Evolutionary conservation across 2,888 invertebrate genomes (phyloP).

Genomic region (Xestoiulus laeticollis): DNA sequence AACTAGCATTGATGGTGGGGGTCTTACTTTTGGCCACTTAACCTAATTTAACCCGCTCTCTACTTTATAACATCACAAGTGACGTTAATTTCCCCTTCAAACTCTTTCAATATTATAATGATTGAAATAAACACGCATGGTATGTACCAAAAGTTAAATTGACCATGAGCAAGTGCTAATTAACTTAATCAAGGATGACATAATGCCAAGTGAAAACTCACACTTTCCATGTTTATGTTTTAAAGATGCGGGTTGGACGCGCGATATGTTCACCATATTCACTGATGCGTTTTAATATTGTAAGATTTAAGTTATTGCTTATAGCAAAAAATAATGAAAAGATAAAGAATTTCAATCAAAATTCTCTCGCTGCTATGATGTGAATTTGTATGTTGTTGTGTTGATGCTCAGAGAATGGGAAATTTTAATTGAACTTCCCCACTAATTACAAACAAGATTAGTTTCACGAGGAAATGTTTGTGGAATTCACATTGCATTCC

Average conservation of each 20-base stretch:
- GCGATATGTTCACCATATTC: background rate
- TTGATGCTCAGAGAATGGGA: background rate
- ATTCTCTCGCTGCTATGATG: background rate
- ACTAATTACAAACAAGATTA: background rate
- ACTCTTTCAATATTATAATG: background rate
- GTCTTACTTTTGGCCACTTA: background rate
- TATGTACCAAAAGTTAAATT: slow-evolving; percentile 9
- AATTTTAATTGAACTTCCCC: background rate
- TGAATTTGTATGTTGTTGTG: background rate
- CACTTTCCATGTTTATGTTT: background rate
- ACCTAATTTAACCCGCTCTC: background rate
- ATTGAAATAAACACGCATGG: background rate
- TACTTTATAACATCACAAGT: background rate
- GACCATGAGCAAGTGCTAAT: background rate
- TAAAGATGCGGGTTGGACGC: background rate
- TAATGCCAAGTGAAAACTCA: background rate
- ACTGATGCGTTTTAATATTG: no score
- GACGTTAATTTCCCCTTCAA: background rate
- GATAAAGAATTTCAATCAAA: no score
- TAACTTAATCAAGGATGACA: background rate
- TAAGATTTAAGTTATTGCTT: no score
- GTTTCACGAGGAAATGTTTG: background rate
- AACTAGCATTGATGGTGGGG: background rate
- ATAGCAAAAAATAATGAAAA: no score
- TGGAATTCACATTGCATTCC: background rate